Evolutionary conservation across 2,888 invertebrate genomes (phyloP).

Genomic region (Epinotia bilunana): DNA sequence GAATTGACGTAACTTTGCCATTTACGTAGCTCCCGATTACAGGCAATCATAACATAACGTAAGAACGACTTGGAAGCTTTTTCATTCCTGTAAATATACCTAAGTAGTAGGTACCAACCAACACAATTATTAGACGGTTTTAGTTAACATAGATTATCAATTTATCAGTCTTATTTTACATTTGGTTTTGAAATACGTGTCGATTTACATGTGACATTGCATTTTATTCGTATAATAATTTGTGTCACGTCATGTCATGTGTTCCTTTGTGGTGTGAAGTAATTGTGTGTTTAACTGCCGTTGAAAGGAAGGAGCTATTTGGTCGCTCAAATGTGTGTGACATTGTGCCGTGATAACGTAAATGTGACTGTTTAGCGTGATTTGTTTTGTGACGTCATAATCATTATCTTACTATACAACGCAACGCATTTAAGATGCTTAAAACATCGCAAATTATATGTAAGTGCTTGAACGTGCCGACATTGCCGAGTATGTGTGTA

Average conservation of each 20-base stretch:
- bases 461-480: not conserved
- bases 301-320: constrained; percentile 35
- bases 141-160: not conserved
- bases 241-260: constrained; percentile 13
- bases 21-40: no score
- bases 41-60: no score
- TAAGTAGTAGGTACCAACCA: no score
- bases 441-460: not conserved
- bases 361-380: constrained; percentile 39
- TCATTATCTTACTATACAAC: not conserved
- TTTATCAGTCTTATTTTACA: not conserved
- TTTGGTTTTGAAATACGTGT: not conserved
- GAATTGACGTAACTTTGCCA: no score
- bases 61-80: no score
- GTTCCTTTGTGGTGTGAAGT: constrained; percentile 28
- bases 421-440: not conserved
- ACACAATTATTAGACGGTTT: no score
- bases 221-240: constrained; percentile 7
- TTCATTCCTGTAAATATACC: no score
- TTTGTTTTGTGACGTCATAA: constrained; percentile 19
- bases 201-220: not conserved
- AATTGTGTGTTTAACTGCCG: constrained; percentile 31
- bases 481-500: no score
- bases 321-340: constrained; percentile 36
- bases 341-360: constrained; percentile 32